Evolutionary conservation across 2,113 vertebrate genomes (phyloP).

Genomic region (Promerops cafer): DNA sequence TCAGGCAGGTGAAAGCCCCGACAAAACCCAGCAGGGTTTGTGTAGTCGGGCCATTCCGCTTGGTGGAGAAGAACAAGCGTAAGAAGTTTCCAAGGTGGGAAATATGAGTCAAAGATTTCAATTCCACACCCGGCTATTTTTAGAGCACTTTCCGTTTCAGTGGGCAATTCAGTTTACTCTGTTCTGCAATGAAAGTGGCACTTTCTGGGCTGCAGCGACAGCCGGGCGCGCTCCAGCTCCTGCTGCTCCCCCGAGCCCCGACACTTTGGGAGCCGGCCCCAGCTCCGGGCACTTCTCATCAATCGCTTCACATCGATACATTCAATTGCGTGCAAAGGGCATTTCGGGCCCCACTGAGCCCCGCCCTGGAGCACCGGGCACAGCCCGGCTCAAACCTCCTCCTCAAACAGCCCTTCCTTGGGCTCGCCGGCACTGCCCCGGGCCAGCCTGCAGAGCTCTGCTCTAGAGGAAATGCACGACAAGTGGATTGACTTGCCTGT

Average conservation of each 20-base stretch:
- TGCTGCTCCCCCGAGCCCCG: not conserved
- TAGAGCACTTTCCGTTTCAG: constrained; percentile 44
- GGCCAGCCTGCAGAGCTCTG: not conserved
- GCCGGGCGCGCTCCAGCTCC: not conserved
- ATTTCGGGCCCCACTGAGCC: not conserved
- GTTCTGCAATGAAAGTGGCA: not conserved
- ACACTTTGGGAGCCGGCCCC: not conserved
- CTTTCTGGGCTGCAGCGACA: not conserved
- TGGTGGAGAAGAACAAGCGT: not conserved
- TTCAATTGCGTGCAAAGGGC: not conserved
- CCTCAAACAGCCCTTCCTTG: not conserved
- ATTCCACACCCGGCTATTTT: constrained; percentile 56
- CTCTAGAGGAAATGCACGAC: not conserved
- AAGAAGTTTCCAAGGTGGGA: constrained; percentile 57
- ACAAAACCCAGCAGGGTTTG: not conserved
- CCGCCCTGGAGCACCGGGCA: not conserved
- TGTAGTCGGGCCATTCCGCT: not conserved
- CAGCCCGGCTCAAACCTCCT: not conserved
- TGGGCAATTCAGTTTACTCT: not conserved
- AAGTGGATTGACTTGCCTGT: not conserved
- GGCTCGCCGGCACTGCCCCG: not conserved
- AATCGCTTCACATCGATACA: fast-evolving
- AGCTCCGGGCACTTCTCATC: not conserved
- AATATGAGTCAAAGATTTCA: constrained; percentile 51
- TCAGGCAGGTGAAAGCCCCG: not conserved